A percentile compares a stretch with the other conserved stretches of the same genome.
Conservation (phyloP, 2,888 invertebrate species). For the Andricus curvator region DNA sequence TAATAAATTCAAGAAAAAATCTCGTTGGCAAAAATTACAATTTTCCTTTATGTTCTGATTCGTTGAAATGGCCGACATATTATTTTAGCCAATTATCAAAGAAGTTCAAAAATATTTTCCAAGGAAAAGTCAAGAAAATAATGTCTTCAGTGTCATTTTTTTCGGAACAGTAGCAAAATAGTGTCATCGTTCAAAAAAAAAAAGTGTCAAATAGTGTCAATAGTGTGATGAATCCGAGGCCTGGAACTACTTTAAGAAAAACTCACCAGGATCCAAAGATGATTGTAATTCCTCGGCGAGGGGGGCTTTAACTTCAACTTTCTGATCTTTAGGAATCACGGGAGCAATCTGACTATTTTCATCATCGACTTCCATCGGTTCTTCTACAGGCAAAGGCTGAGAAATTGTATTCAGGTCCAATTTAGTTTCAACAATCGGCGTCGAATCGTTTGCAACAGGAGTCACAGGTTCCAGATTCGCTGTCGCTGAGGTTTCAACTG, state of each 20-base stretch:
- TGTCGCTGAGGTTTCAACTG: slow-evolving; percentile 19
- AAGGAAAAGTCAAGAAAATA: too few species aligned
- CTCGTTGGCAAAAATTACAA: too few species aligned
- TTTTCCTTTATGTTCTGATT: too few species aligned
- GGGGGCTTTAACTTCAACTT: slow-evolving; percentile 61
- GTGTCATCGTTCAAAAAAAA: too few species aligned
- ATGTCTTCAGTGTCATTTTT: too few species aligned
- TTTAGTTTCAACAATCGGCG: slow-evolving; percentile 42
- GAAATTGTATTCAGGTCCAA: slow-evolving; percentile 15
- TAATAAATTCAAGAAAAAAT: too few species aligned
- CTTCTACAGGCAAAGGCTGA: slow-evolving; percentile 47
- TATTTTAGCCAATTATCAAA: too few species aligned
- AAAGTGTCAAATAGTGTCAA: too few species aligned
- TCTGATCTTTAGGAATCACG: slow-evolving; percentile 55
- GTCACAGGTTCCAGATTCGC: neutral
- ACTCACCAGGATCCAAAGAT: slow-evolving; percentile 70
- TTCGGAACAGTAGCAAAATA: too few species aligned
- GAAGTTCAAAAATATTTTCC: too few species aligned
- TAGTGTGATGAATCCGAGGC: too few species aligned
- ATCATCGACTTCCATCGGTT: slow-evolving; percentile 52
- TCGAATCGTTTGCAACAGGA: slow-evolving; percentile 34
- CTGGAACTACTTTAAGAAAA: slow-evolving; percentile 32
- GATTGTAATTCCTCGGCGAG: slow-evolving; percentile 69
- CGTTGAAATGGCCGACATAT: too few species aligned
- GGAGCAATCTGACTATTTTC: slow-evolving; percentile 39